Evolutionary conservation across 1,140 invertebrate genomes (phyloP).

Genomic region (Phortica variegata): DNA sequence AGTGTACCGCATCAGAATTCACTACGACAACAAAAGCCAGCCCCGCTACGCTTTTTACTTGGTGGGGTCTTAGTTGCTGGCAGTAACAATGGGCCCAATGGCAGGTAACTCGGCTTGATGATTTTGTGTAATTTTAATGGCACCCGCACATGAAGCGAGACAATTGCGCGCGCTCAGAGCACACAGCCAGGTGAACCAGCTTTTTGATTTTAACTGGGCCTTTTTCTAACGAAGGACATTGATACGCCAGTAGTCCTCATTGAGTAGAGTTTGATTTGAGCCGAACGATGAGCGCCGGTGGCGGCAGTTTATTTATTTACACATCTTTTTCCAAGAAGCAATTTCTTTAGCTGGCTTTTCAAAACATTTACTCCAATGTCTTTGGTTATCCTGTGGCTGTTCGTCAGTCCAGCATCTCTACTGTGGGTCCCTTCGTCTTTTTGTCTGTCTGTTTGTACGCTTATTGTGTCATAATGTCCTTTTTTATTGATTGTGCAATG

Average conservation of each 20-base stretch:
- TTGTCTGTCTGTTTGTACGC: slow-evolving; percentile 7
- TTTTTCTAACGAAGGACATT: slow-evolving; percentile 52
- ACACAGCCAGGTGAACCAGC: slow-evolving; percentile 54
- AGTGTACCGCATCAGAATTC: slow-evolving; percentile 20
- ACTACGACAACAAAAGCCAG: slow-evolving; percentile 13
- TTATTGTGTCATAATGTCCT: slow-evolving; percentile 31
- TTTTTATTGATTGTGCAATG: slow-evolving; percentile 46
- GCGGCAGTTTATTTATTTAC: background rate
- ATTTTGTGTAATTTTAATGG: too few relatives aligned
- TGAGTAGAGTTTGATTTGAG: too few relatives aligned
- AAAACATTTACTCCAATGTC: slow-evolving; percentile 56
- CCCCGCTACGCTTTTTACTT: slow-evolving; percentile 12
- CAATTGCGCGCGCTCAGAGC: slow-evolving; percentile 11
- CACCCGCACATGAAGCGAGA: slow-evolving; percentile 45
- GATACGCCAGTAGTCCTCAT: too few relatives aligned
- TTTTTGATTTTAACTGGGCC: slow-evolving; percentile 50
- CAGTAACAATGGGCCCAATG: slow-evolving; percentile 26
- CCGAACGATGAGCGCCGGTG: slow-evolving; percentile 9
- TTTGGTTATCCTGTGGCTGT: slow-evolving; percentile 15
- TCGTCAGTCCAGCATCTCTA: background rate
- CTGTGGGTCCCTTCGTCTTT: too few relatives aligned
- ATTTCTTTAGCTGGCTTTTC: slow-evolving; percentile 57
- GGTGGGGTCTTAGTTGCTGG: slow-evolving; percentile 21
- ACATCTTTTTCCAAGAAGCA: slow-evolving; percentile 47
- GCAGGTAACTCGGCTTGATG: slow-evolving; percentile 43